Base-by-base conservation (phyloP, 2,113 vertebrate genomes). In the Pterocles gutturalis region DNA sequence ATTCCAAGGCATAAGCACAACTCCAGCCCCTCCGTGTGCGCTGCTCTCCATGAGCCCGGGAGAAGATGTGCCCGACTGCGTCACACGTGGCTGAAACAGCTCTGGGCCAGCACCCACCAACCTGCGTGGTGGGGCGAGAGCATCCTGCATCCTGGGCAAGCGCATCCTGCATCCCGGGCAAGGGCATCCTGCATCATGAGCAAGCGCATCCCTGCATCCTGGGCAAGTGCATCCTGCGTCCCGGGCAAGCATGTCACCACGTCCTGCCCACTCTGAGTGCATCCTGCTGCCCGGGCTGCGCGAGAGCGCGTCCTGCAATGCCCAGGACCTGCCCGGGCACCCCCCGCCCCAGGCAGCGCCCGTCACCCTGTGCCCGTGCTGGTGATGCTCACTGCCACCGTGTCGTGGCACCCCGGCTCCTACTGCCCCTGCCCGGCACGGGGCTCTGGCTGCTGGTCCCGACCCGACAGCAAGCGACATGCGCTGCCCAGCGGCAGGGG, bases 401-500 rank as follows among this genome's bases (percentile, higher is more conserved):
- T 5, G 31, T 31, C 18, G 51, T 5, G 2, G 24, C 28, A 33
- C 33, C 66, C 12, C 75, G 29, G 75, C 21, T 31, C 46, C 26
- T 34, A 24, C 11, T 22, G 22, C 16, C 31, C 34, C 13, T 0
- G 0, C 38, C 43, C 13, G 48, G 36, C 58, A 24, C 0, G 0
- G n/a, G 49, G 65, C 25, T 85, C 38, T 81, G 41, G 12, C 41
- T 41, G 41, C 41, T 41, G 41, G 41, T 28, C 54, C 48, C 4
- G 3, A 2, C 14, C 17, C 19, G 4, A 36, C 57, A 38, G 53
- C 66, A 29, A 20, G 61, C 8, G 0, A 33, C 15, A 5, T 28
- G 38, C 53, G 12, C 49, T 2, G 16, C 28, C 7, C 49, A 25
- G 61, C 8, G 2, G 21, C 41, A 62, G 51, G 8, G 51, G 29